Conservation (phyloP, 2,113 vertebrate species). For the Murina feae region DNA sequence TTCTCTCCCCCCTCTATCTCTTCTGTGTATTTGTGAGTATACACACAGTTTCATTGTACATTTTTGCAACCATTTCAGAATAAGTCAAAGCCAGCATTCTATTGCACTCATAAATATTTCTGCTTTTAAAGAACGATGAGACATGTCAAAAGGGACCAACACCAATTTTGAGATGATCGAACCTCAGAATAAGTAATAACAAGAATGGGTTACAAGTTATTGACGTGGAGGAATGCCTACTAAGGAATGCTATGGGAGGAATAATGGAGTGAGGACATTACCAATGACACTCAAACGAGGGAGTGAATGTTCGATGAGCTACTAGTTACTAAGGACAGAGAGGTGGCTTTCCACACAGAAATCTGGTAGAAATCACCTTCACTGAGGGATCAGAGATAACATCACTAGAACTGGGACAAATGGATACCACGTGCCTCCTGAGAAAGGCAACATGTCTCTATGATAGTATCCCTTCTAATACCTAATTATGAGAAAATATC, state of each 20-base stretch:
- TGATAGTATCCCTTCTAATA: background rate
- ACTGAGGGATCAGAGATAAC: background rate
- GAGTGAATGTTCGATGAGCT: background rate
- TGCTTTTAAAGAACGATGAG: background rate
- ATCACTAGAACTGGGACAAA: background rate
- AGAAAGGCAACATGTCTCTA: background rate
- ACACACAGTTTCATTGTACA: background rate
- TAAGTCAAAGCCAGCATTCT: background rate
- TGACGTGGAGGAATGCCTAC: background rate
- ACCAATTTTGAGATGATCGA: background rate
- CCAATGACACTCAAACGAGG: background rate
- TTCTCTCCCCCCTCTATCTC: background rate
- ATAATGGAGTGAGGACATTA: background rate
- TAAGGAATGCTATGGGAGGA: background rate
- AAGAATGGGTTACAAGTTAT: background rate
- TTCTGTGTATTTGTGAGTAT: background rate
- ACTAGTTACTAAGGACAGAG: background rate
- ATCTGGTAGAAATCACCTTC: background rate
- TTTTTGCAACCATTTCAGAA: background rate
- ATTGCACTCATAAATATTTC: background rate
- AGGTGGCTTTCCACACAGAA: background rate
- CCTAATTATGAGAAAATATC: background rate
- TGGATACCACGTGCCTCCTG: background rate
- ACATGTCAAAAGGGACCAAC: background rate
- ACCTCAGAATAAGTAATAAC: background rate